Base-by-base conservation (phyloP, 2,888 invertebrate species). In the Ethmia dodecea region DNA sequence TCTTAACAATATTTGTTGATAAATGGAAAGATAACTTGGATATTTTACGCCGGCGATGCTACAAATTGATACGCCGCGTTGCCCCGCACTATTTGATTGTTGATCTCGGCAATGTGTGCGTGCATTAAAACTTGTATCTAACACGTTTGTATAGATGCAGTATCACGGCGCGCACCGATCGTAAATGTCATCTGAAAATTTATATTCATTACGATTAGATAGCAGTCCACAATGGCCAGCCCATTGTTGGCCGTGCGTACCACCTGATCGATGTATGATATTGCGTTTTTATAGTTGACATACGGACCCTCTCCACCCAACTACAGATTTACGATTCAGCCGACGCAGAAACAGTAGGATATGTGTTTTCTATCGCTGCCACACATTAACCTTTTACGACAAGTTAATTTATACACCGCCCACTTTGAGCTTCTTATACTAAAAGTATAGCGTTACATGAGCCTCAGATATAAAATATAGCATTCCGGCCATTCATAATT, bases 131-230 rank as follows among this genome's bases (percentile, higher is more conserved):
- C 63, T 52, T 63, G 59, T 58, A 66, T 72, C 75, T 70, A 70
- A 76, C 71, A 68, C 67, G 69, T 73, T 67, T 74, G 73, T 73
- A 71, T 72, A 67, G 74, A 76, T 70, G 70, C 72, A 63, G 72
- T 80, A 79, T 77, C 80, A 78, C 70, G 71, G 74, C 64, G 77
- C 65, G 76, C 65, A 66, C 60, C 70, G 78, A 77, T 83, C 84
- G 80, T 86, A 81, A 84, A 86, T 80, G 84, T 84, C 84, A 81
- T 81, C 77, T 73, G 76, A 79, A 83, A 83, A 86, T 86, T 84
- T 86, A 86, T 86, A 83, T 84, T 81, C 79, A 84, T 80, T 78
- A 81, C 84, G 83, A 81, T 83, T 83, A 83, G 84, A 84, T 83
- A 83, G 74, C 70, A 68, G 67, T 59, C 63, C 70, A 79, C 79